A percentile compares a stretch with the other conserved stretches of the same genome.
These are phyloP conservation scores for Papilio polyxenes DNA, from an alignment of 1,140 invertebrate species.

Conservation along the genomic window DNA sequence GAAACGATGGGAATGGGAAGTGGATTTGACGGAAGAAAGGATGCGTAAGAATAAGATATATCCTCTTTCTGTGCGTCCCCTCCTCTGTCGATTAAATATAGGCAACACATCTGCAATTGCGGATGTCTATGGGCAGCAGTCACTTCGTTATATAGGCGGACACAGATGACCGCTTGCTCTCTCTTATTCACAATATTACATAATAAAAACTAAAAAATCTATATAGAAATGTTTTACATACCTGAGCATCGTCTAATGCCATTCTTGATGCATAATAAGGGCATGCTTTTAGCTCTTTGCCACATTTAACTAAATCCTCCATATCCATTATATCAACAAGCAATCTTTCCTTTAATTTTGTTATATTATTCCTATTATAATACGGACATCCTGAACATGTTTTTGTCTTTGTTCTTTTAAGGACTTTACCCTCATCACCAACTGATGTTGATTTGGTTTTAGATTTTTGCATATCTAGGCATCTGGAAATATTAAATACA, in stretches of 20 bases:
- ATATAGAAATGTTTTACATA: constrained; percentile 49
- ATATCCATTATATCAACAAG: constrained; percentile 91
- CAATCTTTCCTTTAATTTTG: constrained; percentile 84
- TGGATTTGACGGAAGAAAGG: too few species aligned
- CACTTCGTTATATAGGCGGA: too few species aligned
- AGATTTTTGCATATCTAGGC: constrained; percentile 92
- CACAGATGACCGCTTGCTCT: too few species aligned
- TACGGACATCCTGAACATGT: constrained; percentile 84
- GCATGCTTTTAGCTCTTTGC: constrained; percentile 88
- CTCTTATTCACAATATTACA: too few species aligned
- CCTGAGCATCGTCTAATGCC: constrained; percentile 90
- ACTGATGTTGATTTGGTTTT: constrained; percentile 82
- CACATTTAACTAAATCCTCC: constrained; percentile 90
- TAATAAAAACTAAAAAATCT: too few species aligned
- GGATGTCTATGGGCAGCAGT: too few species aligned
- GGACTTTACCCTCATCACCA: constrained; percentile 82
- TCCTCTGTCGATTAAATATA: too few species aligned
- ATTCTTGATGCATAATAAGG: constrained; percentile 94
- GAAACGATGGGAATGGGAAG: too few species aligned
- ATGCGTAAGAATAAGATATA: too few species aligned
- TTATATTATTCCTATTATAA: constrained; percentile 84
- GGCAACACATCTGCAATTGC: too few species aligned
- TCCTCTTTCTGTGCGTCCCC: too few species aligned
- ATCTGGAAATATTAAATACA: constrained; percentile 78
- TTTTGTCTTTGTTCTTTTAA: constrained; percentile 83